phyloP scores from a whole-genome alignment of 1,140 invertebrate species.

The Drosophila tani region DNA sequence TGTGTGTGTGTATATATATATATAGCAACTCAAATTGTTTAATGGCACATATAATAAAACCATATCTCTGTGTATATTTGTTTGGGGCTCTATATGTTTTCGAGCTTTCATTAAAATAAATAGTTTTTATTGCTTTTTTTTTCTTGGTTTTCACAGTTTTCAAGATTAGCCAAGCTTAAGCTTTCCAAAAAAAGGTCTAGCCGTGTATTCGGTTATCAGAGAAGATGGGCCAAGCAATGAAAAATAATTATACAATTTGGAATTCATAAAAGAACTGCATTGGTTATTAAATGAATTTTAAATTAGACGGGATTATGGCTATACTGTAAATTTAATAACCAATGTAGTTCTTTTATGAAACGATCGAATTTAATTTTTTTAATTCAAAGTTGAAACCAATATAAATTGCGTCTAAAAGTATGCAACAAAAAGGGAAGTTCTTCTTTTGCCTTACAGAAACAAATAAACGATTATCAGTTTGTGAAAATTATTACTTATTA shows the following conservation, averaged over 20 bases:
- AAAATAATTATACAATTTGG: neutral
- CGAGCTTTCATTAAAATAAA: conserved; percentile 49
- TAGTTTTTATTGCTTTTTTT: conserved; percentile 51
- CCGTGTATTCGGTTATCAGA: neutral
- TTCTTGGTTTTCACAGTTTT: conserved; percentile 10
- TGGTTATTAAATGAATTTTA: neutral
- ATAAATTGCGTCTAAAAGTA: neutral
- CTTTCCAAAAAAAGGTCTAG: conserved; percentile 2
- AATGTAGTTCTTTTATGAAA: no score
- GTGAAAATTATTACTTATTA: no score
- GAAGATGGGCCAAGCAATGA: neutral
- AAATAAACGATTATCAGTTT: no score
- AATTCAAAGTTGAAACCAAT: no score
- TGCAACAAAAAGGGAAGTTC: neutral
- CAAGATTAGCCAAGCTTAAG: conserved; percentile 35
- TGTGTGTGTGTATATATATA: neutral
- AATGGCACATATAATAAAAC: conserved; percentile 50
- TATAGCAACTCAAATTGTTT: conserved; percentile 61
- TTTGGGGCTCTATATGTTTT: conserved; percentile 32
- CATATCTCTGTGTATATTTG: conserved; percentile 42
- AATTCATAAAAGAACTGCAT: neutral
- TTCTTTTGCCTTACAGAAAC: no score
- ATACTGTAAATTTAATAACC: no score
- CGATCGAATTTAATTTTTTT: no score
- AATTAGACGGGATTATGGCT: no score